These are phyloP conservation scores for Cheilosia vulpina DNA, from an alignment of 2,888 invertebrate genomes.

Conservation along the genomic window DNA sequence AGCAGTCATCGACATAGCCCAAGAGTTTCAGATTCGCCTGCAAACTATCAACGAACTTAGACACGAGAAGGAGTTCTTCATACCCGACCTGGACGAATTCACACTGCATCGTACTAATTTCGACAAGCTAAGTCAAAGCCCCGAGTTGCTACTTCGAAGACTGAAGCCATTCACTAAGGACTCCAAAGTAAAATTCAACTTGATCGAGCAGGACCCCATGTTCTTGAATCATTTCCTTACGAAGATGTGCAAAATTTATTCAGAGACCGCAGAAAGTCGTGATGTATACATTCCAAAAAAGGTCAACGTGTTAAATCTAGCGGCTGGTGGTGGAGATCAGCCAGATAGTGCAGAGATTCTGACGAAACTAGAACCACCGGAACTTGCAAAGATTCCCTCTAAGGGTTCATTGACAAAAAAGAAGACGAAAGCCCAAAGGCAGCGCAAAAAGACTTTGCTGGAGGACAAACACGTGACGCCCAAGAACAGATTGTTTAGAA, in stretches of 20 bases:
- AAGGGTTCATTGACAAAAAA: constrained; percentile 33
- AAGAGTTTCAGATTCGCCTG: constrained; percentile 79
- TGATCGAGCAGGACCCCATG: constrained; percentile 80
- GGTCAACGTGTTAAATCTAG: neutral
- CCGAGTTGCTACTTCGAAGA: constrained; percentile 78
- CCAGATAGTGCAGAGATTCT: neutral
- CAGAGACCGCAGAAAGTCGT: neutral
- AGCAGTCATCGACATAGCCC: constrained; percentile 64
- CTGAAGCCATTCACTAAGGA: constrained; percentile 76
- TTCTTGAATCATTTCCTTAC: constrained; percentile 79
- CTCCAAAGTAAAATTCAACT: constrained; percentile 77
- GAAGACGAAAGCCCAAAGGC: constrained; percentile 61
- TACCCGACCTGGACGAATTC: constrained; percentile 75
- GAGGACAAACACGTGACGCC: constrained; percentile 49
- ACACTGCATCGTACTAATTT: constrained; percentile 79
- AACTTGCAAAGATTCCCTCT: neutral
- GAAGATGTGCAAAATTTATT: constrained; percentile 51
- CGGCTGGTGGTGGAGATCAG: constrained; percentile 52
- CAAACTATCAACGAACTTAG: constrained; percentile 79
- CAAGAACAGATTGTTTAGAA: constrained; percentile 77
- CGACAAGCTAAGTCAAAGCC: constrained; percentile 78
- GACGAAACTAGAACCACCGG: neutral
- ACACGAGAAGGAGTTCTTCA: constrained; percentile 79
- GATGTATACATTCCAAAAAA: constrained; percentile 16
- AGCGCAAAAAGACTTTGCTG: constrained; percentile 66